Percentiles rank a stretch among this genome's conserved stretches.
Conservation (phyloP, 2,113 vertebrate genomes). For the Ochotona curzoniae region DNA sequence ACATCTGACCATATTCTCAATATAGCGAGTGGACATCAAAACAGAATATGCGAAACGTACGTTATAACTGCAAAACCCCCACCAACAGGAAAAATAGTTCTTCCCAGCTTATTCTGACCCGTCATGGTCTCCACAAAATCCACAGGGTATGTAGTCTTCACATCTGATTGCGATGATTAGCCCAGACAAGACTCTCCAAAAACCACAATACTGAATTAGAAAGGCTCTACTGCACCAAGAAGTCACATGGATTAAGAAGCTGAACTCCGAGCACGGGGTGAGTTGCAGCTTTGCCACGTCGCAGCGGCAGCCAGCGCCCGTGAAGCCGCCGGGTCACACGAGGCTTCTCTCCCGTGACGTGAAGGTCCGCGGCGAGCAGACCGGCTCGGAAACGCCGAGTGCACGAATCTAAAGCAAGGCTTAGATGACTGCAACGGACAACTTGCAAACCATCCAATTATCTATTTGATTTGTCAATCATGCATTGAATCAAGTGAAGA, state of each 20-base stretch:
- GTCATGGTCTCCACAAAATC: slow-evolving; percentile 39
- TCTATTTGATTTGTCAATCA: slow-evolving; percentile 74
- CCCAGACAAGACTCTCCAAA: slow-evolving; percentile 37
- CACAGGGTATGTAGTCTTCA: slow-evolving; percentile 56
- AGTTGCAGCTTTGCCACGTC: neutral
- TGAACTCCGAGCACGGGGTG: neutral
- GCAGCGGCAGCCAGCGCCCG: accelerated
- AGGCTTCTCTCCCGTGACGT: neutral
- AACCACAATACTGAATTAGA: slow-evolving; percentile 23
- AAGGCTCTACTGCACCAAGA: neutral
- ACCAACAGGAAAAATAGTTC: neutral
- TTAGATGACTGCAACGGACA: slow-evolving; percentile 59
- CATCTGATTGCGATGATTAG: slow-evolving; percentile 62
- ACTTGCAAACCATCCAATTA: slow-evolving; percentile 64
- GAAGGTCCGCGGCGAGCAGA: neutral
- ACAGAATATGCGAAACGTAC: slow-evolving; percentile 63
- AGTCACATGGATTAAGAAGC: neutral
- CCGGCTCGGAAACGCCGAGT: neutral
- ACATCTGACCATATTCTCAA: slow-evolving; percentile 60
- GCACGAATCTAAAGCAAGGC: slow-evolving; percentile 53
- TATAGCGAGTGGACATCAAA: slow-evolving; percentile 75
- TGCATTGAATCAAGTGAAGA: slow-evolving; percentile 82
- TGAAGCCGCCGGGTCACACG: neutral
- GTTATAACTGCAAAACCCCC: slow-evolving; percentile 55
- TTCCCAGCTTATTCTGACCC: neutral